Base-by-base conservation (phyloP, 2,113 vertebrate species). In the Cichladusa arquata region DNA sequence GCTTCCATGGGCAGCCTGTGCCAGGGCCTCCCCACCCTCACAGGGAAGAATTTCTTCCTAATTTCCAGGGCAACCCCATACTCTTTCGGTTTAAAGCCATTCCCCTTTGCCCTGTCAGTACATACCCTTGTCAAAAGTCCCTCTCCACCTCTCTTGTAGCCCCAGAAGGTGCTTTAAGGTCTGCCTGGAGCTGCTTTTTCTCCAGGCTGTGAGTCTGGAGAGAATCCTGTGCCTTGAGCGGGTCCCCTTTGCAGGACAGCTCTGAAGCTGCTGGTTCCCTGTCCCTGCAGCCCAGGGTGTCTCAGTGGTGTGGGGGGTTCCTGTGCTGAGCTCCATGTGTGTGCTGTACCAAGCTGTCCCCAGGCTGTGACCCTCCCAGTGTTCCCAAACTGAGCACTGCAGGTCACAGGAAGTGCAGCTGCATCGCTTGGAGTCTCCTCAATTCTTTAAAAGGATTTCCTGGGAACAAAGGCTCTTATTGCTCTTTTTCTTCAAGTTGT, bases 391-490 rank as follows among this genome's bases (percentile, higher is more conserved):
- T 1, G 24, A 64, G 19, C 0, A 1, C 67, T 54, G 44, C 74
- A 61, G 83, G 86, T 91, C 78, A 89, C 26, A 69, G 91, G 90
- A 93, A 96, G 78, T 65, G 45, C 71, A 97, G 36, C 90, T 88
- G 34, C 44, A 34, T 69, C 0, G 16, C 83, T 56, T 70, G 72
- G 72, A 93, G 22, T 74, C 91, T 93, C 82, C 51, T 33, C 28
- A 69, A 14, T 80, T 48, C 48, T 76, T 78, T 85, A 28, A 51
- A 88, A 93, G 71, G 42, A 80, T 53, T 82, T 83, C 80, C 71
- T 95, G 88, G 85, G 77, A 94, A 92, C 91, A 83, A 73, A 69
- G 26, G 71, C 76, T 84, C 53, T 51, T 53, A 42, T 3, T 67
- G 31, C 79, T 89, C 61, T 78, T 85, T 76, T 77, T 93, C 40